Evolutionary conservation across 1,140 invertebrate genomes (phyloP).

Genomic region (Propsilocerus akamusi): DNA sequence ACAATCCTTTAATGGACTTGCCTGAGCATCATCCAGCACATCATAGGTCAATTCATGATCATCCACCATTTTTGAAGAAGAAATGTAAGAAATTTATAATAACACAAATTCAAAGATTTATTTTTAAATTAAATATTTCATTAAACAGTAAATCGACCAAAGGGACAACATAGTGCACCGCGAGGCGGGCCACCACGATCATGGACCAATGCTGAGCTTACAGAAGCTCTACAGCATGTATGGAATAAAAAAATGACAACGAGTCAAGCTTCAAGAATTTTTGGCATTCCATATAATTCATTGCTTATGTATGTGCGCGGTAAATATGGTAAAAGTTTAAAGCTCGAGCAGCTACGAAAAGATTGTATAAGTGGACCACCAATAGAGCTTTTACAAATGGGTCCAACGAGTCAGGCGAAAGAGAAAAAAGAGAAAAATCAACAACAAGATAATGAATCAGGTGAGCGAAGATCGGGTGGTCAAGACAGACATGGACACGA

Average conservation of each 20-base stretch:
- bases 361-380: slow-evolving; percentile 59
- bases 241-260: slow-evolving; percentile 93
- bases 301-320: slow-evolving; percentile 82
- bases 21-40: slow-evolving; percentile 34
- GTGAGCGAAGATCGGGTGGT: slow-evolving; percentile 1
- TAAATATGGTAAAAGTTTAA: slow-evolving; percentile 77
- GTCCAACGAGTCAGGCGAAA: slow-evolving; percentile 24
- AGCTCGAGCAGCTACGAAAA: slow-evolving; percentile 67
- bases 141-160: slow-evolving; percentile 43
- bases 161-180: slow-evolving; percentile 74
- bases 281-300: slow-evolving; percentile 81
- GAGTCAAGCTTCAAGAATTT: slow-evolving; percentile 71
- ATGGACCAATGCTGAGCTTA: slow-evolving; percentile 78
- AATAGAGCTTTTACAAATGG: slow-evolving; percentile 46
- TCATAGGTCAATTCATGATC: slow-evolving; percentile 28
- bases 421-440: slow-evolving; percentile 8
- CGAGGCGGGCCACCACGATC: slow-evolving; percentile 70
- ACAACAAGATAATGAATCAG: slow-evolving; percentile 14
- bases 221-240: slow-evolving; percentile 71
- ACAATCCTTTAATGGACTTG: slow-evolving; percentile 48
- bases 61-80: slow-evolving; percentile 42
- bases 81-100: slow-evolving; percentile 35
- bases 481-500: slow-evolving; percentile 4
- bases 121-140: slow-evolving; percentile 7
- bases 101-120: background rate